Base-by-base conservation (phyloP, 2,797 vertebrate species). In the Pantherophis vulpinus region DNA sequence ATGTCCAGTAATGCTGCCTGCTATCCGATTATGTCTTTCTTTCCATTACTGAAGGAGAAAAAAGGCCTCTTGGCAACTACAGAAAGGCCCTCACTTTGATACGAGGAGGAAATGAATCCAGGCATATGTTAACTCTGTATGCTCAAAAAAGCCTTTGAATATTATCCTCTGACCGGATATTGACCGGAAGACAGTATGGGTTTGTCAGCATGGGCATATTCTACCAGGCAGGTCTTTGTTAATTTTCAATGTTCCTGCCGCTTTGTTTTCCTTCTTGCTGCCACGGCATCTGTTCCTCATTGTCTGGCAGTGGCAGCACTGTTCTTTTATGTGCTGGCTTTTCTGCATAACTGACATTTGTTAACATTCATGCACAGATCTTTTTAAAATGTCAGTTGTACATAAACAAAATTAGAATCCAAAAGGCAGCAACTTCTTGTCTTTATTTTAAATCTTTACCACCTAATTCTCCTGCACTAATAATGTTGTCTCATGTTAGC, bases 31-130 rank as follows among this genome's bases (percentile, higher is more conserved):
- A 92, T 61, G 18, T 20, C n/a, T 60, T 61, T 93, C 91, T 70
- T 88, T 61, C 54, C 86, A 92, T 92, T 86, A 25, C 29, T 91
- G 12, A 56, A 90, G 8, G 90, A 12, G 90, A 87, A 88, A 88
- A 94, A 94, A 93, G 25, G 18, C 86, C 13, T 0, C 47, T 37
- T 0, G 91, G 51, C 93, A 32, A 91, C 23, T 42, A 27, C n/a
- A 94, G 94, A 91, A 14, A 95, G 2, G 16, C 89, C 20, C 29
- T 94, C 20, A 23, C 88, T 93, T n/a, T 59, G 63, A 13, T n/a
- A 83, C 51, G 2, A 92, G n/a, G 54, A 13, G 3, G 27, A 59
- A 91, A 86, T 29, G 29, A 47, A 54, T 83, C 89, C 29, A 47
- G 56, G 51, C 47, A 60, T 42, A 83, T 60, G 91, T 60, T 32